Conservation (phyloP, 2,888 invertebrate species). For the Dryobotodes eremita region DNA sequence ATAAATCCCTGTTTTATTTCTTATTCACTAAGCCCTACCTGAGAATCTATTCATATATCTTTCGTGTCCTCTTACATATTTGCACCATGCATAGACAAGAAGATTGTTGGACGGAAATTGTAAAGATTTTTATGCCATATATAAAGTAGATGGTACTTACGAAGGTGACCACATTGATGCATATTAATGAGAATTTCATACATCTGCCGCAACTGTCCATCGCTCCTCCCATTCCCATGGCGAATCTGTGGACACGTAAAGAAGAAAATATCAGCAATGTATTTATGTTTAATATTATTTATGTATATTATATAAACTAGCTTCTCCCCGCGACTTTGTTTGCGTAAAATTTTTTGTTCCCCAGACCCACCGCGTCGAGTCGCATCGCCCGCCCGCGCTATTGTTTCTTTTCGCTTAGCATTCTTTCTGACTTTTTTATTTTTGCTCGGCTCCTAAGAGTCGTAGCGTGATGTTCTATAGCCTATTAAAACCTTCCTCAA, state of each 20-base stretch:
- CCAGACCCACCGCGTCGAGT: too few relatives aligned
- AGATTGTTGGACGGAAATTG: background rate
- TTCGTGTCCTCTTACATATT: background rate
- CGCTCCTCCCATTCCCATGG: slow-evolving; percentile 94
- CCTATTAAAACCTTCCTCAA: background rate
- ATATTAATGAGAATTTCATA: slow-evolving; percentile 96
- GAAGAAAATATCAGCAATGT: background rate
- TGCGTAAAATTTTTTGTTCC: background rate
- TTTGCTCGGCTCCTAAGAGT: background rate
- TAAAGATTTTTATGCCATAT: slow-evolving; percentile 1
- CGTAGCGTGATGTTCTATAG: background rate
- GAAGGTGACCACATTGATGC: slow-evolving; percentile 95
- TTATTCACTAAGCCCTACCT: background rate
- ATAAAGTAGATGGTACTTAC: slow-evolving; percentile 92
- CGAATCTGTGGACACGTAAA: slow-evolving; percentile 70
- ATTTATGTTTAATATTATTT: too few relatives aligned
- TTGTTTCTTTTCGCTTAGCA: background rate
- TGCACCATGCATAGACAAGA: background rate
- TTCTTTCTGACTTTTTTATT: background rate
- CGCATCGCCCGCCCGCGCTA: background rate
- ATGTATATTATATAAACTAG: background rate
- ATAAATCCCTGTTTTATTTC: background rate
- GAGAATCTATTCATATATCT: slow-evolving; percentile 10
- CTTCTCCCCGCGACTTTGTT: background rate
- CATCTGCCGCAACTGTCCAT: slow-evolving; percentile 97